Base-by-base conservation (phyloP, 2,113 vertebrate genomes). In the Etheostoma cragini region DNA sequence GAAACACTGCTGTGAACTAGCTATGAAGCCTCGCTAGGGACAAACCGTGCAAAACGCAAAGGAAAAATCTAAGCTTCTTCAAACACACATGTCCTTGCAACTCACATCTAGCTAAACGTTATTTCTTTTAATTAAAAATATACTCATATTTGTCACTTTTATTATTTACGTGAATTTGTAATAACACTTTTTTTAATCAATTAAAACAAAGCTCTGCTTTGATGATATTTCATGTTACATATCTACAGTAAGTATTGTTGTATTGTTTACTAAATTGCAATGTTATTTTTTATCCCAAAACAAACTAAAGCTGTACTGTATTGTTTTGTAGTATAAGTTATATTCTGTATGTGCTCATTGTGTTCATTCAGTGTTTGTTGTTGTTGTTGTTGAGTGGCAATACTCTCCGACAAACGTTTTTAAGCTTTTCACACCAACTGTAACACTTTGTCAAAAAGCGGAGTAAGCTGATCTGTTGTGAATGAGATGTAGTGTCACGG, bases 21-120 rank as follows among this genome's bases (percentile, higher is more conserved):
- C 62, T 88, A 89, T 35, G 80, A 19, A 4, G 11, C 0, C 15
- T 4, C 35, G 24, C 1, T 16, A 90, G 42, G 93, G 84, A 88
- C 94, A 84, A 76, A 81, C 60, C 1, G 56, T n/a, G 13, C 54
- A 5, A 78, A 82, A 80, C 16, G 65, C 86, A 38, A 82, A 82
- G 6, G 1, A 1, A 6, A n/a, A 22, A 15, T 14, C 4, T 0
- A 8, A 19, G 6, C 2, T 1, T 57, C 4, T 24, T 8, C 3
- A 1, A n/a, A n/a, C 12, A 5, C 16, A 2, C 3, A 14, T 42
- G 7, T 33, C 12, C n/a, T 54, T 30, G 30, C 33, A 72, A 47
- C 1, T 17, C 1, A 26, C n/a, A 5, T 16, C 19, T 4, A 17
- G 56, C 24, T 16, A 21, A 62, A 62, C 30, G 0, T 50, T 33